These are phyloP conservation scores for Heliconius hewitsoni DNA, from an alignment of 1,140 invertebrate genomes.

Conservation along the genomic window DNA sequence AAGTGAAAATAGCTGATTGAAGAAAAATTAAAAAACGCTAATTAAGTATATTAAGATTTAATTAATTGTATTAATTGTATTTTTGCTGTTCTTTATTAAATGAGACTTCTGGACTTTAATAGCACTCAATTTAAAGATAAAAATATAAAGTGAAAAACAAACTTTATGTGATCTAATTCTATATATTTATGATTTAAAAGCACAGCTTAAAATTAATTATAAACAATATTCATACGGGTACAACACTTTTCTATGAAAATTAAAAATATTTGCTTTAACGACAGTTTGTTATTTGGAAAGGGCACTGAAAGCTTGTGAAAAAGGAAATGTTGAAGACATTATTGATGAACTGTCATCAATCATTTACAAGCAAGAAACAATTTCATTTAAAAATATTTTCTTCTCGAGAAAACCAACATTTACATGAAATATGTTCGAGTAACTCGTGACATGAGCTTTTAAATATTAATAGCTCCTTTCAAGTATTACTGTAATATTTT, in stretches of 20 bases:
- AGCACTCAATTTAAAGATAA: background rate
- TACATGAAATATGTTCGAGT: background rate
- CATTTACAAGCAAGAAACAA: conserved; percentile 5
- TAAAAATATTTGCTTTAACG: background rate
- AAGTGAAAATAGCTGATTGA: too few species aligned
- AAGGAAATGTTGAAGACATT: background rate
- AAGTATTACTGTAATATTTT: too few species aligned
- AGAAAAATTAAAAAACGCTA: too few species aligned
- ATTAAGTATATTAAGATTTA: too few species aligned
- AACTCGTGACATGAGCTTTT: background rate
- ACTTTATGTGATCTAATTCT: background rate
- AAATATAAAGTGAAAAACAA: background rate
- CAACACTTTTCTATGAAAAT: background rate
- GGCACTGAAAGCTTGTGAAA: background rate
- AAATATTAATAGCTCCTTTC: background rate
- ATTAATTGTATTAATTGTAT: too few species aligned
- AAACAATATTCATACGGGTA: background rate
- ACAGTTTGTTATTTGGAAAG: background rate
- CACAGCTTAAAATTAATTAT: background rate
- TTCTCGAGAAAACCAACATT: background rate
- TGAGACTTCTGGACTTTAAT: too few species aligned
- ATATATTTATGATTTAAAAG: background rate
- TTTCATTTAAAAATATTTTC: background rate
- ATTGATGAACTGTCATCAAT: conserved; percentile 11
- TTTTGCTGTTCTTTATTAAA: too few species aligned